Evolutionary conservation across 2,797 vertebrate species (phyloP).

Genomic region (Carduelis carduelis): DNA sequence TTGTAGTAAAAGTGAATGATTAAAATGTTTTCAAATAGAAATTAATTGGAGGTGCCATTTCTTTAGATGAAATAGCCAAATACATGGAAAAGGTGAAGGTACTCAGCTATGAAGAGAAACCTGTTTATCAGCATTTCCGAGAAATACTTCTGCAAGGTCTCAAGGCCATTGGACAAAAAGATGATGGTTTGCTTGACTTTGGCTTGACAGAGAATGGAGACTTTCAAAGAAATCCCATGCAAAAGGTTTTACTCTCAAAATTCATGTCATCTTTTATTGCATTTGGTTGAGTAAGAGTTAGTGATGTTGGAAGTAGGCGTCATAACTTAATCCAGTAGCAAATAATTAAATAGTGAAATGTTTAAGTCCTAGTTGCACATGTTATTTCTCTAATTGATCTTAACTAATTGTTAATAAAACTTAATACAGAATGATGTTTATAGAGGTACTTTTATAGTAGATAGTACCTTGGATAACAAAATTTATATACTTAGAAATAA

Average conservation of each 20-base stretch:
- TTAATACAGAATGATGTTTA: background rate
- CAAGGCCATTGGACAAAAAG: constrained; percentile 78
- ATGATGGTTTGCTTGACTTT: constrained; percentile 86
- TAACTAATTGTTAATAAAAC: background rate
- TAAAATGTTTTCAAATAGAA: constrained; percentile 3
- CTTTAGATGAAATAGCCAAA: constrained; percentile 85
- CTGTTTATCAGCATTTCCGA: constrained; percentile 84
- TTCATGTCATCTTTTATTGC: background rate
- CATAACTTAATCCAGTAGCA: background rate
- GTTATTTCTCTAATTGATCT: background rate
- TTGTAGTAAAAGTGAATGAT: background rate
- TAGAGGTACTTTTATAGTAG: background rate
- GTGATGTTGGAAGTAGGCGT: background rate
- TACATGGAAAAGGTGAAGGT: constrained; percentile 88
- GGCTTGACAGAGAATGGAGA: constrained; percentile 65
- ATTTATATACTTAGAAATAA: background rate
- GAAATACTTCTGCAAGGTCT: constrained; percentile 86
- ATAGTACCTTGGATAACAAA: background rate
- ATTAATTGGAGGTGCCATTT: constrained; percentile 34
- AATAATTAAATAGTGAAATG: background rate
- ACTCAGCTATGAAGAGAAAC: constrained; percentile 85
- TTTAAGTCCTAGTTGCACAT: background rate
- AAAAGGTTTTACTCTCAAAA: constrained; percentile 66
- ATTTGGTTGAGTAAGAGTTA: background rate
- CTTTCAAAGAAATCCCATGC: constrained; percentile 28